A percentile compares a stretch with the other conserved stretches of the same genome.
Conservation (phyloP, 2,797 vertebrate species). For the Enteromius argenteus region DNA sequence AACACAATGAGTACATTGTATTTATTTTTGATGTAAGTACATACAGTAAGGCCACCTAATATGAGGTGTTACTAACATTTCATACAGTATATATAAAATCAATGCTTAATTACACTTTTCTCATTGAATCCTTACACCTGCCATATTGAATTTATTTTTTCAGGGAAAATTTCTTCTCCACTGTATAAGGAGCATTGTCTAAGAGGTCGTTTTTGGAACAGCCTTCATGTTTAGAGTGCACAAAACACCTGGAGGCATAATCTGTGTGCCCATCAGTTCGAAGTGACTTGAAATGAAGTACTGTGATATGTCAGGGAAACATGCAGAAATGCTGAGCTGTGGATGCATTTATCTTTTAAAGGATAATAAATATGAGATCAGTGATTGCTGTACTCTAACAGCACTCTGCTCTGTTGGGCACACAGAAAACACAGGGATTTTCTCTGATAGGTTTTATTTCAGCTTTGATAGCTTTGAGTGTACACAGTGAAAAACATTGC, state of each 20-base stretch:
- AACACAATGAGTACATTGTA: neutral
- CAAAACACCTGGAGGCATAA: neutral
- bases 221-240: neutral
- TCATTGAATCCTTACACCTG: neutral
- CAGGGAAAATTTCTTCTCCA: neutral
- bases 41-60: neutral
- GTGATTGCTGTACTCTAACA: slow-evolving; percentile 16
- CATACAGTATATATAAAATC: neutral
- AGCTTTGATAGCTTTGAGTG: slow-evolving; percentile 24
- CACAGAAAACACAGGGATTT: slow-evolving; percentile 5
- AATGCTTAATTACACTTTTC: neutral
- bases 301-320: neutral
- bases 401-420: slow-evolving; percentile 24
- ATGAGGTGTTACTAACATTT: neutral
- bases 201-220: neutral
- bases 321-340: neutral
- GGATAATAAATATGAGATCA: slow-evolving; percentile 27
- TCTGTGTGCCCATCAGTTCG: neutral
- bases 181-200: neutral
- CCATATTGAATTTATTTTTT: neutral
- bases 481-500: slow-evolving; percentile 8
- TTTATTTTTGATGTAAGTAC: too few relatives aligned
- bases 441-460: slow-evolving; percentile 30
- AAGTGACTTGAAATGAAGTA: neutral
- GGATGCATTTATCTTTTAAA: slow-evolving; percentile 26